Conservation (phyloP, 2,888 invertebrate species). For the Hypsopygia costalis region DNA sequence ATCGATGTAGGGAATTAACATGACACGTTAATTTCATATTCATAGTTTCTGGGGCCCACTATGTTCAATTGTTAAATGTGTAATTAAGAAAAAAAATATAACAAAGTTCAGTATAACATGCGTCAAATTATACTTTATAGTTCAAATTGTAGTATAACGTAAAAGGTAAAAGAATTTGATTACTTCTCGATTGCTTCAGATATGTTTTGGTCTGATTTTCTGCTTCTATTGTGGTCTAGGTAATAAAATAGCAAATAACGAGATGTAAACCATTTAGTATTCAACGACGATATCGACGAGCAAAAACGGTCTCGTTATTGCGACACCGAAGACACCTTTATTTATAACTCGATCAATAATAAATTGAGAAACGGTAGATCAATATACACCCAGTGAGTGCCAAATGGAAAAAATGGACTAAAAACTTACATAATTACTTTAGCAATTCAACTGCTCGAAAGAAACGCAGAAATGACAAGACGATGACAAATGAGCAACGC, state of each 20-base stretch:
- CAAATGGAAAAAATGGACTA: constrained; percentile 60
- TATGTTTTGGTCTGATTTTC: background rate
- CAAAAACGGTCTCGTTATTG: constrained; percentile 22
- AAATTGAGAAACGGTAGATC: constrained; percentile 31
- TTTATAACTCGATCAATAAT: constrained; percentile 19
- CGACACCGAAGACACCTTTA: constrained; percentile 19
- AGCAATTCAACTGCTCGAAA: constrained; percentile 74
- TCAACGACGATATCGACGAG: constrained; percentile 14
- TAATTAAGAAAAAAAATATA: constrained; percentile 24
- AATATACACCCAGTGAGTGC: constrained; percentile 36
- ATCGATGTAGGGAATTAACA: constrained; percentile 69
- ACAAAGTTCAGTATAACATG: background rate
- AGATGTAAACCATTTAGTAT: constrained; percentile 12
- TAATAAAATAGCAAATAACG: background rate
- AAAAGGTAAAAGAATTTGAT: background rate
- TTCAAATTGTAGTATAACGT: too few relatives aligned
- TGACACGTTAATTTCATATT: constrained; percentile 72
- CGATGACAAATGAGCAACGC: constrained; percentile 79
- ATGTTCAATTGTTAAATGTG: constrained; percentile 47
- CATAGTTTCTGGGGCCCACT: constrained; percentile 61
- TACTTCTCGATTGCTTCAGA: background rate
- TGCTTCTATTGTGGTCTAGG: background rate
- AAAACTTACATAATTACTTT: constrained; percentile 77
- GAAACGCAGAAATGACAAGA: constrained; percentile 80
- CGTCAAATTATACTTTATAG: background rate